Conservation (phyloP, 2,888 invertebrate species). For the Adelphocoris suturalis region DNA sequence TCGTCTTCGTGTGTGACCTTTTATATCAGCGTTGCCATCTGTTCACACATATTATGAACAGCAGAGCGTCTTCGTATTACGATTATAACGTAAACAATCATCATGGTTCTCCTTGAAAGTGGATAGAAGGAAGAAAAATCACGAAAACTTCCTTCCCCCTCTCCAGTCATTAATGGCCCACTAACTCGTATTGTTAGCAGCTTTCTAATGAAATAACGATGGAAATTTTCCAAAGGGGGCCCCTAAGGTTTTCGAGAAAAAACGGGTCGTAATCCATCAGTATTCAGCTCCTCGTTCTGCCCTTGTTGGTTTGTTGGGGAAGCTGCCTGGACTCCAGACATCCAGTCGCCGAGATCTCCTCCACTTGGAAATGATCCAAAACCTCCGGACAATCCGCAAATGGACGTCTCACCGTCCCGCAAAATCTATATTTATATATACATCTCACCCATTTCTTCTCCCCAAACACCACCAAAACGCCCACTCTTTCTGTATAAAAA, state of each 20-base stretch:
- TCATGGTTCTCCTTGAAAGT: not conserved
- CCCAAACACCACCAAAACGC: not conserved
- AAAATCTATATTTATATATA: constrained; percentile 59
- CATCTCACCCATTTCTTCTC: constrained; percentile 30
- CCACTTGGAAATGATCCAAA: constrained; percentile 65
- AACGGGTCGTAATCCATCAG: constrained; percentile 58
- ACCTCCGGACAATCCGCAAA: constrained; percentile 68
- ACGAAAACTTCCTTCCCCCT: not conserved
- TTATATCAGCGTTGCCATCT: too few relatives aligned
- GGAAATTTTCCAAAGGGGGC: constrained; percentile 58
- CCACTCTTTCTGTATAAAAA: constrained; percentile 47
- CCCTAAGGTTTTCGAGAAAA: constrained; percentile 22
- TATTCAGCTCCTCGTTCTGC: constrained; percentile 59
- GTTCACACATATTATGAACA: too few relatives aligned
- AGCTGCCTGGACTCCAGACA: constrained; percentile 38
- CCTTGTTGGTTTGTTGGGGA: constrained; percentile 49
- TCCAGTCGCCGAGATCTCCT: constrained; percentile 33
- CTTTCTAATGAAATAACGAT: constrained; percentile 60
- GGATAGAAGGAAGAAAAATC: not conserved
- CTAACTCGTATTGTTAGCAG: constrained; percentile 40
- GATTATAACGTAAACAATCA: too few relatives aligned
- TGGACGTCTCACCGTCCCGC: constrained; percentile 51
- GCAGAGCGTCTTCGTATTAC: too few relatives aligned
- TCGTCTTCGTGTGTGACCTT: too few relatives aligned
- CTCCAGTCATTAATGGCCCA: not conserved